Evolutionary conservation across 2,797 vertebrate species (phyloP).

Genomic region (Lutjanus argentimaculatus): DNA sequence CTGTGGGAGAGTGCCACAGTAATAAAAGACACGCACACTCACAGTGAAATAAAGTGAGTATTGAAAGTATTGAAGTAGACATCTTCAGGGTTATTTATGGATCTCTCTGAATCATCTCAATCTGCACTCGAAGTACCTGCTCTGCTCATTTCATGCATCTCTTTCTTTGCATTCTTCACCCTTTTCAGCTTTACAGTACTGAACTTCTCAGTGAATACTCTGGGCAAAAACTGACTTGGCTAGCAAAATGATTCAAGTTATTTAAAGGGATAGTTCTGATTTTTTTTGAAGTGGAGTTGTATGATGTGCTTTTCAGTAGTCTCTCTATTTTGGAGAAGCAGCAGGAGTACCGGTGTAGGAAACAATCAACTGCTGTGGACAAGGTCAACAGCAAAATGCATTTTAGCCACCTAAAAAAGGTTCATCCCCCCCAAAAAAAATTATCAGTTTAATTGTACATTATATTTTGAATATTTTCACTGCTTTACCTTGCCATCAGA

Average conservation of each 20-base stretch:
- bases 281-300: too few species aligned
- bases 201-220: slow-evolving; percentile 32
- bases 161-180: slow-evolving; percentile 36
- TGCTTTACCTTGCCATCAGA: too few species aligned
- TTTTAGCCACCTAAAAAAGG: too few species aligned
- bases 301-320: too few species aligned
- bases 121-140: slow-evolving; percentile 63
- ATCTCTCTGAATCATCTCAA: slow-evolving; percentile 69
- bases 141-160: slow-evolving; percentile 51
- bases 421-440: too few species aligned
- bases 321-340: too few species aligned
- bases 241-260: slow-evolving; percentile 20
- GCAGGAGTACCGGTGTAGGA: too few species aligned
- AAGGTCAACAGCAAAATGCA: too few species aligned
- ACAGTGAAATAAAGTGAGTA: slow-evolving; percentile 70
- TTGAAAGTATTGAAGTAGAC: slow-evolving; percentile 75
- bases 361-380: too few species aligned
- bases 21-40: slow-evolving; percentile 67
- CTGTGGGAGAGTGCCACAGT: slow-evolving; percentile 60
- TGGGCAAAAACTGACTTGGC: slow-evolving; percentile 29
- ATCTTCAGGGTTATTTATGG: slow-evolving; percentile 79
- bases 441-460: too few species aligned
- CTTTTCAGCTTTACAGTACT: not conserved
- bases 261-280: too few species aligned
- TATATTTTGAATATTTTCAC: too few species aligned